Evolutionary conservation across 2,888 invertebrate genomes (phyloP).

Genomic region (Lasioglossum oenotherae): DNA sequence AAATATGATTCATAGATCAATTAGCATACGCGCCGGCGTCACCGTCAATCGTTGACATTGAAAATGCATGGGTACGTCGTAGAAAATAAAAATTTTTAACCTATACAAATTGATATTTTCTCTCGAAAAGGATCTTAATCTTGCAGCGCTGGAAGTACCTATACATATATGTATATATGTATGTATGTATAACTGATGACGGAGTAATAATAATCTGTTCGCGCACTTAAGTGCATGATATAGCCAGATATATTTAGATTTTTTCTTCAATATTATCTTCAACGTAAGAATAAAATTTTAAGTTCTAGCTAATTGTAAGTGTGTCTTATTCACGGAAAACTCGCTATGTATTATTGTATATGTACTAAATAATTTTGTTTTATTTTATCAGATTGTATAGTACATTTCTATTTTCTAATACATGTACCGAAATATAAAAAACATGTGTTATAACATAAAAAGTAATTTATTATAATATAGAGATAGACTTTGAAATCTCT

Average conservation of each 20-base stretch:
- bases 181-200: neutral
- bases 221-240: neutral
- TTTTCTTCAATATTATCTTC: neutral
- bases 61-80: neutral
- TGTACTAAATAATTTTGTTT: neutral
- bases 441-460: neutral
- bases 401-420: neutral
- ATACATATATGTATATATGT: too few relatives aligned
- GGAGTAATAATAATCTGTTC: neutral
- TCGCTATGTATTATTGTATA: neutral
- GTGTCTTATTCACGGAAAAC: neutral
- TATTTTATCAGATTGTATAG: neutral
- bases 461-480: neutral
- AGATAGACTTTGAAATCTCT: neutral
- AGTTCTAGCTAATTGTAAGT: neutral
- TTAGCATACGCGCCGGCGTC: neutral
- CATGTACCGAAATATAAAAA: too few relatives aligned
- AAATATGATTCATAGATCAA: constrained; percentile 5
- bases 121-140: neutral
- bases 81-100: neutral
- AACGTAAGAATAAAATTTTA: neutral
- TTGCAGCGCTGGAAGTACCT: neutral
- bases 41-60: neutral
- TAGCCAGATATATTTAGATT: neutral
- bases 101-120: neutral